phyloP scores from a whole-genome alignment of 2,113 vertebrate species.

The Nyctibius bracteatus region DNA sequence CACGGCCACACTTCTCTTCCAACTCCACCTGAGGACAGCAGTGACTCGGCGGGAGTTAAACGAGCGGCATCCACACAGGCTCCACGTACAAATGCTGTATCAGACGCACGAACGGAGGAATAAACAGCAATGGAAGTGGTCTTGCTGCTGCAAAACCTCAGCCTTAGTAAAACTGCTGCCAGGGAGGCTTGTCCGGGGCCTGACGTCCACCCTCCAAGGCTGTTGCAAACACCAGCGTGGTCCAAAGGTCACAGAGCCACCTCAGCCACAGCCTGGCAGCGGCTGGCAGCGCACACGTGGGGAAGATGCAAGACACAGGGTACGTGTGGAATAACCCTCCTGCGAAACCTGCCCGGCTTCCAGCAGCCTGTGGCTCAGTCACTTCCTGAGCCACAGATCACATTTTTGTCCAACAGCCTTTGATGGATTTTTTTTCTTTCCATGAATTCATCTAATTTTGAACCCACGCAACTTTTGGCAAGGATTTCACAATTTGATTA shows the following conservation, averaged over 20 bases:
- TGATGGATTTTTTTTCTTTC: constrained; percentile 33
- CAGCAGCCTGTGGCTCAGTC: not conserved
- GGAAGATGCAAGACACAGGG: not conserved
- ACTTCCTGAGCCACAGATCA: constrained; percentile 22
- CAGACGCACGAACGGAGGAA: not conserved
- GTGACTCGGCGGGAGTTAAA: not conserved
- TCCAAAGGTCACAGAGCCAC: not conserved
- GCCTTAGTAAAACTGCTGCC: not conserved
- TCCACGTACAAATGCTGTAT: rapidly evolving
- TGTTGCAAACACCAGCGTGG: not conserved
- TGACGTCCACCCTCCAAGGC: not conserved
- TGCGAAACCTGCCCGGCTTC: not conserved
- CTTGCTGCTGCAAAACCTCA: not conserved
- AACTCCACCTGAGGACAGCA: not conserved
- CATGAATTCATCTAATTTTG: constrained; percentile 52
- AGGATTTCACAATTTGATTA: constrained; percentile 25
- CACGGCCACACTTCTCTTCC: not conserved
- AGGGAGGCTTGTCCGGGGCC: not conserved
- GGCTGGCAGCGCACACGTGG: not conserved
- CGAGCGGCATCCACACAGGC: not conserved
- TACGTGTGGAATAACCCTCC: not conserved
- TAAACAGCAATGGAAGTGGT: not conserved
- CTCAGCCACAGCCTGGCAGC: not conserved
- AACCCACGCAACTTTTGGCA: constrained; percentile 12
- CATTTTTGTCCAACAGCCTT: not conserved